phyloP scores from a whole-genome alignment of 2,888 invertebrate species.

The Agapetus fuscipes region DNA sequence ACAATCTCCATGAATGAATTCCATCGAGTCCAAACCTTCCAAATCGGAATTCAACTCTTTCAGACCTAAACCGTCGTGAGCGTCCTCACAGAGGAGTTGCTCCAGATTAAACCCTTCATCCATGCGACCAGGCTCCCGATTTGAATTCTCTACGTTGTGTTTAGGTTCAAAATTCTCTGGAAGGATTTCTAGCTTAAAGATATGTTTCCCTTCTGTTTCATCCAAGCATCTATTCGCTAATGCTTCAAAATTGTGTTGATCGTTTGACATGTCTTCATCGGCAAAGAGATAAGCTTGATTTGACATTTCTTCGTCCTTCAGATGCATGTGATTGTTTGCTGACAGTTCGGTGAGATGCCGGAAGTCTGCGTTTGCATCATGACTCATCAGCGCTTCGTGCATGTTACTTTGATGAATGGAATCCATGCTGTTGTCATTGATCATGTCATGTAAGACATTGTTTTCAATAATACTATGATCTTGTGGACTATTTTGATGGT shows the following conservation, averaged over 20 bases:
- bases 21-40: conserved; percentile 52
- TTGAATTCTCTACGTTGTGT: conserved; percentile 8
- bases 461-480: conserved; percentile 16
- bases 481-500: conserved; percentile 27
- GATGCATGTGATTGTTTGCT: conserved; percentile 31
- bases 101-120: conserved; percentile 24
- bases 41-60: conserved; percentile 56
- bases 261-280: conserved; percentile 16
- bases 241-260: conserved; percentile 11
- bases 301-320: conserved; percentile 29
- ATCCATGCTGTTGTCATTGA: conserved; percentile 19
- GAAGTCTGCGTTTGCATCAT: conserved; percentile 27
- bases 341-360: conserved; percentile 41
- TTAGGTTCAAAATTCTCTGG: conserved; percentile 10
- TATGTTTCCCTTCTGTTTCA: conserved; percentile 9
- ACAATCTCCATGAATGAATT: conserved; percentile 44
- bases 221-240: conserved; percentile 10
- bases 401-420: conserved; percentile 13
- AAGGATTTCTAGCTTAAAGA: conserved; percentile 15
- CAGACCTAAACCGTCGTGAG: conserved; percentile 38
- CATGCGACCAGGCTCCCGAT: conserved; percentile 13
- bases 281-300: conserved; percentile 25
- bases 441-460: conserved; percentile 19
- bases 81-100: conserved; percentile 28
- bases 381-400: conserved; percentile 10